Base-by-base conservation (phyloP, 2,113 vertebrate genomes). In the Glaucomys volans region DNA sequence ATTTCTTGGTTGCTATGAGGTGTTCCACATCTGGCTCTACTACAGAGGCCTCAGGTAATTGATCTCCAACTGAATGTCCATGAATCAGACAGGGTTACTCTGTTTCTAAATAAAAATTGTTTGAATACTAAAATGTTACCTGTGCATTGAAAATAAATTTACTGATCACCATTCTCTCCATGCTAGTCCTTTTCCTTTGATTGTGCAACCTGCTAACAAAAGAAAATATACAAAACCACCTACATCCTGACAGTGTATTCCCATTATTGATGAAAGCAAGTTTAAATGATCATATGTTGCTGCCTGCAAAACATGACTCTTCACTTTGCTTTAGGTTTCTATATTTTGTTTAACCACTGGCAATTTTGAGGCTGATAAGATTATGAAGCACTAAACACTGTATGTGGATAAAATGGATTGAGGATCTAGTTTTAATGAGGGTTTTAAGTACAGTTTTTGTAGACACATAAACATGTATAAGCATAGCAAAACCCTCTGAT, bases 351-450 rank as follows among this genome's bases (percentile, higher is more conserved):
- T 52, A 94, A 40, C 42, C 35, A 52, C 18, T 94, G 76, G 64
- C 28, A 67, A 81, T 66, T 76, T 95, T 93, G 92, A 89, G n/a
- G 8, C 18, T 69, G 52, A 52, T 1, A 32, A 72, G 18, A 75
- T 72, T 57, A 30, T 71, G 40, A 91, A 83, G 2, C 44, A 90
- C 10, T 67, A 26, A 85, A 72, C 8, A 24, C 35, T 80, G 16
- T 47, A 12, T 47, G 42, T n/a, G 24, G 86, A 6, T 59, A 91
- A 98, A 96, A 88, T 86, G 6, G 42, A 69, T 30, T 75, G 37
- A 92, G 9, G 4, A 44, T 90, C 6, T 57, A 35, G 8, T 47
- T 88, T 97, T 90, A 82, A 66, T 80, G 42, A 96, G 50, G 20
- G 14, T 52, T 52, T 90, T 82, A 59, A 59, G 40, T 59, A 18